Conservation (phyloP, 2,888 invertebrate species). For the Arctia plantaginis region DNA sequence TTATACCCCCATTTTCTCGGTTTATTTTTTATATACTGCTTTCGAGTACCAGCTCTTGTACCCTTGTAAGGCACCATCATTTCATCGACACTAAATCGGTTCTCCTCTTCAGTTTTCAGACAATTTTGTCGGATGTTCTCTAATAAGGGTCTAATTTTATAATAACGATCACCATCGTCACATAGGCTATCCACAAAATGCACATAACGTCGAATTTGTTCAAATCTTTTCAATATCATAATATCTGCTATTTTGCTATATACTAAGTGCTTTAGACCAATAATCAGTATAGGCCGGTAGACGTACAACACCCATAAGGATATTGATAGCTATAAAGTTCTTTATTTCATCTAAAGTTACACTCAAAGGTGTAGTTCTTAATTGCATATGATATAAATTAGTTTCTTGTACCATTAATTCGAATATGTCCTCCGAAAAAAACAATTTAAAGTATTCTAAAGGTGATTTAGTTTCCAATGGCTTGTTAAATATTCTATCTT, state of each 20-base stretch:
- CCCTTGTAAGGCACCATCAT: too few relatives aligned
- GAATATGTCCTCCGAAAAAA: too few relatives aligned
- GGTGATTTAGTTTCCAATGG: not conserved
- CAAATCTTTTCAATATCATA: slow-evolving; percentile 53
- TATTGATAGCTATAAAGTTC: slow-evolving; percentile 35
- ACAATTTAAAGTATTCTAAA: not conserved
- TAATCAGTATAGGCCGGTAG: too few relatives aligned
- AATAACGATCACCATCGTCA: not conserved
- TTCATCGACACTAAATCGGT: too few relatives aligned
- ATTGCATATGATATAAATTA: too few relatives aligned
- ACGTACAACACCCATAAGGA: slow-evolving; percentile 55
- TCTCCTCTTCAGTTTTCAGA: too few relatives aligned
- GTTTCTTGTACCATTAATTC: too few relatives aligned
- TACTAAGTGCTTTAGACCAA: slow-evolving; percentile 40
- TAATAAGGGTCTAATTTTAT: not conserved
- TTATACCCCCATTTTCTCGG: not conserved
- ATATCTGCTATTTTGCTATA: slow-evolving; percentile 45
- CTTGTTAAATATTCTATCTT: too few relatives aligned
- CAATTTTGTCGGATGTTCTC: not conserved
- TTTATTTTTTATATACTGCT: slow-evolving; percentile 1
- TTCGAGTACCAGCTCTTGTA: too few relatives aligned
- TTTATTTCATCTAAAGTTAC: not conserved
- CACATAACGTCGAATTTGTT: slow-evolving; percentile 47
- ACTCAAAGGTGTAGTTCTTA: not conserved
- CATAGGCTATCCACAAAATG: slow-evolving; percentile 48